A percentile compares a stretch with the other conserved stretches of the same genome.
Evolutionary conservation across 2,888 invertebrate species (phyloP).

Genomic region (Pyralis farinalis): DNA sequence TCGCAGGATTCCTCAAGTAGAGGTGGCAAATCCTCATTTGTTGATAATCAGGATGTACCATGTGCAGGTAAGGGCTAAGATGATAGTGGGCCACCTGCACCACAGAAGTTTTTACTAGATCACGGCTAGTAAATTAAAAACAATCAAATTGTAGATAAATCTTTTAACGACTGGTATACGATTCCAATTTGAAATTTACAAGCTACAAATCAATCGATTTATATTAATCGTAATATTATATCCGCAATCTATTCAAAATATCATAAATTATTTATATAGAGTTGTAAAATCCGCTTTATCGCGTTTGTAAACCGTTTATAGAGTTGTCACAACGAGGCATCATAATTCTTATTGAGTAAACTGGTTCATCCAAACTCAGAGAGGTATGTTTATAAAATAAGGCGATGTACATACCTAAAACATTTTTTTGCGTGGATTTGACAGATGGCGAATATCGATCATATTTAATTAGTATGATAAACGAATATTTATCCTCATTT

Average conservation of each 20-base stretch:
- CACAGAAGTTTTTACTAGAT: no score
- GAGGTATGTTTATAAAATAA: background rate
- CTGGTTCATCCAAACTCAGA: background rate
- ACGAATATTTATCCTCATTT: no score
- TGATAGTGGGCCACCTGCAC: no score
- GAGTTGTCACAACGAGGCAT: constrained; percentile 8
- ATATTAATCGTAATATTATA: background rate
- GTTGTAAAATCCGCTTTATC: constrained; percentile 4
- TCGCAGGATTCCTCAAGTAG: no score
- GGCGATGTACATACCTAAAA: no score
- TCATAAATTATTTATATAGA: constrained; percentile 8
- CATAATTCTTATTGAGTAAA: background rate
- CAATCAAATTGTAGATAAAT: background rate
- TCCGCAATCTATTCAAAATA: background rate
- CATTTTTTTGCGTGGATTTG: no score
- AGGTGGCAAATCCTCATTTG: no score
- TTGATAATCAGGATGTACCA: no score
- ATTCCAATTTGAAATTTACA: background rate
- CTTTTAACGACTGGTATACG: background rate
- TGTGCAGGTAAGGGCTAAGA: no score
- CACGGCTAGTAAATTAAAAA: no score
- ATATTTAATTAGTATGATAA: no score
- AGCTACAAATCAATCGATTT: background rate
- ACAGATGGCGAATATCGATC: no score
- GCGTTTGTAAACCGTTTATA: constrained; percentile 22